Percentiles rank a stretch among this genome's conserved stretches.
These are phyloP conservation scores for Eledone cirrhosa DNA, from an alignment of 2,888 invertebrate species.

Conservation along the genomic window DNA sequence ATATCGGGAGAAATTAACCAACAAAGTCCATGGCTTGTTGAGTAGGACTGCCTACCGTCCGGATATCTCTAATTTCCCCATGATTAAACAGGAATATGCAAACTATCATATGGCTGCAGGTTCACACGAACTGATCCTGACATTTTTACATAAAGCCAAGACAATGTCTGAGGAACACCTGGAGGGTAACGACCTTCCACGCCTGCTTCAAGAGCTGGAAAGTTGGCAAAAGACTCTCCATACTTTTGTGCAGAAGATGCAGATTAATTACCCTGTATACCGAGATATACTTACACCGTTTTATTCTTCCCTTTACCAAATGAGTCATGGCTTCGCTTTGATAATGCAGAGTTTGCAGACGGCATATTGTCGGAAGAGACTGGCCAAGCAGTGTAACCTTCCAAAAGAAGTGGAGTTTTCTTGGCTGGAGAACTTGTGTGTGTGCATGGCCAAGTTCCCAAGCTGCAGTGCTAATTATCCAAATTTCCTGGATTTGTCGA, in stretches of 20 bases:
- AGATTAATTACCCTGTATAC: constrained; percentile 71
- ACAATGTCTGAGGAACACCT: constrained; percentile 26
- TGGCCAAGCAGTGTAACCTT: not conserved
- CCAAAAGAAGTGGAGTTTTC: not conserved
- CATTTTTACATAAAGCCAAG: constrained; percentile 41
- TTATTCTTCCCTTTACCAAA: constrained; percentile 74
- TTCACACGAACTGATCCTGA: constrained; percentile 37
- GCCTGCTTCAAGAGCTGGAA: constrained; percentile 46
- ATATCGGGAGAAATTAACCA: constrained; percentile 38
- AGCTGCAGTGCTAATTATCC: constrained; percentile 38
- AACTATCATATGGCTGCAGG: constrained; percentile 46
- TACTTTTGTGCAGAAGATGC: constrained; percentile 48
- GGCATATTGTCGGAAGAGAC: not conserved
- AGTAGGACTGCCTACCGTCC: constrained; percentile 54
- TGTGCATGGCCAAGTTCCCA: constrained; percentile 42
- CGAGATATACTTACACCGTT: constrained; percentile 82
- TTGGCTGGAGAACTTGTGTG: constrained; percentile 26
- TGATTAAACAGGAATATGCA: constrained; percentile 45
- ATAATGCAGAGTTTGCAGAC: not conserved
- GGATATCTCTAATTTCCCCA: constrained; percentile 41
- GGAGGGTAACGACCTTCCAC: constrained; percentile 19
- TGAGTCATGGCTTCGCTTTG: constrained; percentile 26
- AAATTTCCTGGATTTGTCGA: constrained; percentile 42
- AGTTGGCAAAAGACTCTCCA: constrained; percentile 53
- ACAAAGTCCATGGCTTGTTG: constrained; percentile 39